Conservation (phyloP, 1,140 invertebrate species). For the Notospermus geniculatus region DNA sequence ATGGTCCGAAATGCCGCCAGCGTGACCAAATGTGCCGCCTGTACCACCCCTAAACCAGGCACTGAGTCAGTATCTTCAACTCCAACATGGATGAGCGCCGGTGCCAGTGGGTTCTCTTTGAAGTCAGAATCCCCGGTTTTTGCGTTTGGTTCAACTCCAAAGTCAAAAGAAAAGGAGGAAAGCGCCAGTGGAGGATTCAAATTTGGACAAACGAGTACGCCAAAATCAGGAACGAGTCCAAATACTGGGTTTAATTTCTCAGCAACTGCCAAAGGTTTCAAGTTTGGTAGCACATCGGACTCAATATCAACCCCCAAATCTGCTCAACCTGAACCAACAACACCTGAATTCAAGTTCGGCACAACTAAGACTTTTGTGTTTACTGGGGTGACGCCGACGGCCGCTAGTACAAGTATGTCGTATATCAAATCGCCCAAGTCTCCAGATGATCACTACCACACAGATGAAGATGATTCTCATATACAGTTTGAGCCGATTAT, state of each 20-base stretch:
- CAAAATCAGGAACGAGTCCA: constrained; percentile 9
- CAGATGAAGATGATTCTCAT: constrained; percentile 65
- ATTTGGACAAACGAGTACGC: constrained; percentile 19
- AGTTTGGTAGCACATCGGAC: constrained; percentile 8
- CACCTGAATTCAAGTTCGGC: constrained; percentile 15
- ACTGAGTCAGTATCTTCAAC: constrained; percentile 19
- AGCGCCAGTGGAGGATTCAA: constrained; percentile 17
- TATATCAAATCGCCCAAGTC: constrained; percentile 64
- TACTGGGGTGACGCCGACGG: constrained; percentile 6
- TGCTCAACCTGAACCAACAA: constrained; percentile 12
- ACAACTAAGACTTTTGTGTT: constrained; percentile 7
- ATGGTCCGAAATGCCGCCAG: constrained; percentile 69
- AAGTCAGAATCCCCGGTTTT: constrained; percentile 11
- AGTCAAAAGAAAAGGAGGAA: background rate
- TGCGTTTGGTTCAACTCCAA: constrained; percentile 9
- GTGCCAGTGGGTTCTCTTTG: background rate
- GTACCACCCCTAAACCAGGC: constrained; percentile 59
- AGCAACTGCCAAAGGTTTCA: constrained; percentile 13
- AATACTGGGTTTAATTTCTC: constrained; percentile 29
- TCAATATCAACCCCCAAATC: background rate
- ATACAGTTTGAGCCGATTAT: constrained; percentile 86
- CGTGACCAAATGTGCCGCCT: constrained; percentile 66
- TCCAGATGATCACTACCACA: constrained; percentile 73
- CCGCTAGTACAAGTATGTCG: constrained; percentile 43
- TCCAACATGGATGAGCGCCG: background rate